phyloP scores from a whole-genome alignment of 2,888 invertebrate genomes.

The Idaea dimidiata region DNA sequence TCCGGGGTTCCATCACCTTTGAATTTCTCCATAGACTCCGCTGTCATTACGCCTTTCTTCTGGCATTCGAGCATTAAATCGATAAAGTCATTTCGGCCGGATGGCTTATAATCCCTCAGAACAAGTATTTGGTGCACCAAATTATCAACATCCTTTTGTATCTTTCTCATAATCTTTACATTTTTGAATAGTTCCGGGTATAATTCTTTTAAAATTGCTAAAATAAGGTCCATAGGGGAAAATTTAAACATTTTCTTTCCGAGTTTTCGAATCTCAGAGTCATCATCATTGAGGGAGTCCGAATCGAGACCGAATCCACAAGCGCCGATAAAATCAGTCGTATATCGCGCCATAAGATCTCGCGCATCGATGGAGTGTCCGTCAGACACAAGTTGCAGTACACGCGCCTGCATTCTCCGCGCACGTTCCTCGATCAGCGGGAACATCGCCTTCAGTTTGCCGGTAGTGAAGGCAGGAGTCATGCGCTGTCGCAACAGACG shows the following conservation, averaged over 20 bases:
- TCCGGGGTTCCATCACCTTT: constrained; percentile 41
- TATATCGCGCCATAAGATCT: constrained; percentile 54
- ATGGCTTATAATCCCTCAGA: constrained; percentile 44
- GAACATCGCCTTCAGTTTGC: constrained; percentile 56
- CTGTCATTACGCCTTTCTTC: constrained; percentile 39
- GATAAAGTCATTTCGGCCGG: constrained; percentile 48
- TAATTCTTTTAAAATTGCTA: constrained; percentile 39
- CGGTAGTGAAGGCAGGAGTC: constrained; percentile 53
- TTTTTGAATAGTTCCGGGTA: constrained; percentile 39
- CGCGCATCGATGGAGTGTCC: constrained; percentile 39
- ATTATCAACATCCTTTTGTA: constrained; percentile 37
- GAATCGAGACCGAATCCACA: constrained; percentile 52
- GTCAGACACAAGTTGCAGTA: constrained; percentile 27
- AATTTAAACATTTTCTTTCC: constrained; percentile 41
- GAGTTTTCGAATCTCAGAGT: constrained; percentile 45
- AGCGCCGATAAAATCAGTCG: constrained; percentile 53
- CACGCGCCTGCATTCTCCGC: constrained; percentile 38
- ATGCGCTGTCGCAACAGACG: constrained; percentile 50
- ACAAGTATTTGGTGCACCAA: constrained; percentile 43
- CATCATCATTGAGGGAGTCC: constrained; percentile 46
- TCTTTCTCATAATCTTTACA: constrained; percentile 30
- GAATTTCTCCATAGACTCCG: constrained; percentile 41
- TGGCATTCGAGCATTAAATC: constrained; percentile 45
- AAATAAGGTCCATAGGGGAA: constrained; percentile 23
- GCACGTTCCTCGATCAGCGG: constrained; percentile 51